Conservation (phyloP, 2,888 invertebrate species). For the Galerucella calmariensis region DNA sequence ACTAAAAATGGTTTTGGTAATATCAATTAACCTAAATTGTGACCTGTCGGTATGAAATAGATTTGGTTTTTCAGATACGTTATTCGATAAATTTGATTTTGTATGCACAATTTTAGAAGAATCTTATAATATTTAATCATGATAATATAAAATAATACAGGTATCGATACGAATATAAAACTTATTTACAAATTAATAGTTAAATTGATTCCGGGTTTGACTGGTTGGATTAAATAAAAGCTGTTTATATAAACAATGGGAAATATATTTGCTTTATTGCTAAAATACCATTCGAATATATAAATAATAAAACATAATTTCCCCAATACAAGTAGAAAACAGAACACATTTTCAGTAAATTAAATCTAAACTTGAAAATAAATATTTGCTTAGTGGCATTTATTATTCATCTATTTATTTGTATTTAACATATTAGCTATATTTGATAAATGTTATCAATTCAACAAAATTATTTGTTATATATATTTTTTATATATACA, state of each 20-base stretch:
- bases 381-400: conserved; percentile 8
- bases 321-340: not conserved
- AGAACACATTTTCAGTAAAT: conserved; percentile 1
- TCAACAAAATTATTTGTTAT: not conserved
- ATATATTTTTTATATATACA: not conserved
- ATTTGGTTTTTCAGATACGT: not conserved
- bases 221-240: conserved; percentile 35
- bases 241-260: conserved; percentile 40
- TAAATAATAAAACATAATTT: conserved; percentile 29
- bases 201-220: conserved; percentile 30
- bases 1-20: no score
- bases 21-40: no score
- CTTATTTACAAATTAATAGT: conserved; percentile 26
- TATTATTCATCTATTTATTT: not conserved
- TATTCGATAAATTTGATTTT: not conserved
- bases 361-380: not conserved
- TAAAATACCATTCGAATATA: conserved; percentile 23
- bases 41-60: not conserved
- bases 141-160: conserved; percentile 4
- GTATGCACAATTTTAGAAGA: not conserved
- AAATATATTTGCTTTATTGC: conserved; percentile 35
- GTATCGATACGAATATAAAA: conserved; percentile 11
- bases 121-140: conserved; percentile 4
- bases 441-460: not conserved
- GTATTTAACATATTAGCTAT: not conserved